Percentiles rank a stretch among this genome's conserved stretches.
Evolutionary conservation across 2,888 invertebrate genomes (phyloP).

Genomic region (Ernsta delagoae): DNA sequence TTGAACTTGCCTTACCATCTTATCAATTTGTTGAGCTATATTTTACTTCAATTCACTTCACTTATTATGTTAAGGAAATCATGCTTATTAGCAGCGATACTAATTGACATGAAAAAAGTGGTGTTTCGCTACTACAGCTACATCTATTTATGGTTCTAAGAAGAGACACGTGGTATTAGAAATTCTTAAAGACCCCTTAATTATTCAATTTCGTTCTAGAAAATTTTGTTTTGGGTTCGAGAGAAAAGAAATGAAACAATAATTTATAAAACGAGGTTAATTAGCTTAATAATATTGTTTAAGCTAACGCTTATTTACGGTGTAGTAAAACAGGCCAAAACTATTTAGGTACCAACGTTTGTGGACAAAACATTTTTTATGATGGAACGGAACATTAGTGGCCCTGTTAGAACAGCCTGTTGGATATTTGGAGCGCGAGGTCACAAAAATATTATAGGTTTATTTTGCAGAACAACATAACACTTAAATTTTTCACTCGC

Average conservation of each 20-base stretch:
- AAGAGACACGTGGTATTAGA: no score
- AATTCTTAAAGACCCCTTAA: no score
- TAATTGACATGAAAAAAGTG: no score
- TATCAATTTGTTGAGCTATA: no score
- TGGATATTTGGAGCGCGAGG: neutral
- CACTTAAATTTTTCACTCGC: neutral
- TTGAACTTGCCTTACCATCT: neutral
- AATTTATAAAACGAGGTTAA: constrained; percentile 20
- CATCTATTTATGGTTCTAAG: no score
- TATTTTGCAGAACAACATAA: neutral
- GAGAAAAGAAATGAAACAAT: neutral
- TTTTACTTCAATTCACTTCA: no score
- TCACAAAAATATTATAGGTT: neutral
- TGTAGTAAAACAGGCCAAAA: neutral
- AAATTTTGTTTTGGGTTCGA: no score
- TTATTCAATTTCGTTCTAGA: no score
- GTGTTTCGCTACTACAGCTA: no score
- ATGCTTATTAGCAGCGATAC: no score
- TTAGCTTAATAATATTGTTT: neutral
- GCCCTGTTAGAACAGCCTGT: neutral
- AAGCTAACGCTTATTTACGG: neutral
- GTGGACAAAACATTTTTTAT: constrained; percentile 1
- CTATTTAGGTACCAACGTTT: no score
- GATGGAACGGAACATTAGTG: neutral
- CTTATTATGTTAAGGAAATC: no score